Base-by-base conservation (phyloP, 2,888 invertebrate genomes). In the Leptinotarsa juncta region DNA sequence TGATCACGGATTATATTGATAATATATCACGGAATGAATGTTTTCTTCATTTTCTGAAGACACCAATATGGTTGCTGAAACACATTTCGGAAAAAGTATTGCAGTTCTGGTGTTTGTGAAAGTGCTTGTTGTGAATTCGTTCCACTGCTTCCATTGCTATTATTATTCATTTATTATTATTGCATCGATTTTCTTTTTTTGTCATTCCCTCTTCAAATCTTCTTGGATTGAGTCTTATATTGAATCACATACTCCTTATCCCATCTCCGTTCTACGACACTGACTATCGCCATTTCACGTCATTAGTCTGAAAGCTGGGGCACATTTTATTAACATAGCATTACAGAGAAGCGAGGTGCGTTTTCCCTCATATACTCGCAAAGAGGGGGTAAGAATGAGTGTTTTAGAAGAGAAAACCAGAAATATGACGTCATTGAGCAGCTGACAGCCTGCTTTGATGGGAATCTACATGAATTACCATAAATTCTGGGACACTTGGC, bases 241-340 rank as follows among this genome's bases (percentile, higher is more conserved):
- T 0, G 7, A 42, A 42, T 42, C 42, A 42, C 42, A 42, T 7
- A 3, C 42, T 42, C 7, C 10, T 42, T 42, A 42, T 16, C 51
- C 4, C 4, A 51, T 51, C 51, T 14, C 23, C 23, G 12, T 15
- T 23, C 15, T 23, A 57, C 57, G 57, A 20, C 57, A 57, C 23
- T 62, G 42, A 62, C n/a, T 32, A 62, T 32, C 62, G 12, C 42
- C 62, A 62, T 42, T 62, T 62, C 62, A 42, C 62, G 62, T 62
- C 62, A 62, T 62, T 62, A 62, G 62, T 62, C 62, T 62, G 62
- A 62, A 62, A 62, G 42, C 62, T 32, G 62, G 62, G 62, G 32
- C 62, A 62, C 62, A 32, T 62, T 62, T 62, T 62, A 62, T 62
- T 62, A 62, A 62, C 62, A 62, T 62, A 62, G 42, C 26, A 62